Evolutionary conservation across 1,140 invertebrate species (phyloP), one percentile per base, ranked within the genome.

Genomic region (Euglossa dilemma): DNA sequence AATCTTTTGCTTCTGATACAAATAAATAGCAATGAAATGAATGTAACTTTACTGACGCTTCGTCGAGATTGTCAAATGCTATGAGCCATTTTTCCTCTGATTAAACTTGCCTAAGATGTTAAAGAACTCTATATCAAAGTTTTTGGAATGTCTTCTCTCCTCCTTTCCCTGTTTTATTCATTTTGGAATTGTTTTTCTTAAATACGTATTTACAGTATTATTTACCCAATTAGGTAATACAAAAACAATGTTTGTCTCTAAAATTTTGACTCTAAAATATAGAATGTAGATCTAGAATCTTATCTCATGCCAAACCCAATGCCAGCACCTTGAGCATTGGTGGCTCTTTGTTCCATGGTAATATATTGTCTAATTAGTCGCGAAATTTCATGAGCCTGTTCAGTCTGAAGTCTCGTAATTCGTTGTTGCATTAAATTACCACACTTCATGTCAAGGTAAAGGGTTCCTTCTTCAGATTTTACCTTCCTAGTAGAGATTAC

Each of bases 391-490:
- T 98, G 98, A 14, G 99, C 98, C 94, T 99, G 98, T 93, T 99
- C 98, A 5, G 99, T 99, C 93, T 99, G 98, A 80, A 99, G 96
- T 88, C 98, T 95, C 43, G 98, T 98, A 83, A 99, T 98, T 83
- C 98, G 96, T 94, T 99, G 98, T 91, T 99, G 97, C 96, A 99
- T 97, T 87, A 99, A 94, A 92, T 99, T 99, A 28, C 98, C 98
- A 92, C 98, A 98, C 94, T 99, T 99, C 97, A 99, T 98, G 94
- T 99, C 98, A 92, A 99, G 95, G 93, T 98, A 99, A 69, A 99
- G 95, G 2, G 97, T 97, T 50, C 98, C 98, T 93, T 98, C 98
- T 91, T 99, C 98, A 1, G 98, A 98, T 85, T 96, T 95, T 63
- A 98, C 98, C 95, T 99, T 99, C 79, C 98, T 95, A 2, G 98